phyloP scores from a whole-genome alignment of 2,113 vertebrate genomes.

The Tenebrosternarchus preto region DNA sequence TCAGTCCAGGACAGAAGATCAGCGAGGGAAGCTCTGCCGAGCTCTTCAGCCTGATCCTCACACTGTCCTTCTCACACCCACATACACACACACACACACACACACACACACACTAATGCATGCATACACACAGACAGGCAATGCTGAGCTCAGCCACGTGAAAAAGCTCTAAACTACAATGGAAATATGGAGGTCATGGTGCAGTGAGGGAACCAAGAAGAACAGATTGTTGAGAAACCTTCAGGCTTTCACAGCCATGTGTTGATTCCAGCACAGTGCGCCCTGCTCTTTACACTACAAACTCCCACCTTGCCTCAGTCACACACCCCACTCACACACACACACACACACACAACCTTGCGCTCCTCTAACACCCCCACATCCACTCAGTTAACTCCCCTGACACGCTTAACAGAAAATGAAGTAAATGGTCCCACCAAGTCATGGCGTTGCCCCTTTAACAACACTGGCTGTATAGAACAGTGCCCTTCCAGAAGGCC shows the following conservation, averaged over 20 bases:
- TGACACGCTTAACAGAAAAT: constrained; percentile 59
- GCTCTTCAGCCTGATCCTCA: constrained; percentile 59
- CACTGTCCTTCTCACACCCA: constrained; percentile 36
- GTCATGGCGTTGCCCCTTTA: constrained; percentile 44
- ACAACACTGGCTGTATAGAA: constrained; percentile 39
- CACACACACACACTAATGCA: constrained; percentile 30
- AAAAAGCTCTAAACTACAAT: constrained; percentile 67
- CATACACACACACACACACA: constrained; percentile 27
- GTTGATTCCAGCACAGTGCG: constrained; percentile 69
- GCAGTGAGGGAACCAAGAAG: constrained; percentile 69
- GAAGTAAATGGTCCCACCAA: constrained; percentile 46
- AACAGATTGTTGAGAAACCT: constrained; percentile 75
- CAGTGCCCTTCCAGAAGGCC: constrained; percentile 28
- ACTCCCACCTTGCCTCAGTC: constrained; percentile 49
- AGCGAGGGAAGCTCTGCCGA: constrained; percentile 42
- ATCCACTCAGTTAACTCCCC: constrained; percentile 50
- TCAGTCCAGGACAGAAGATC: constrained; percentile 54
- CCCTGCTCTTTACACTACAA: constrained; percentile 62
- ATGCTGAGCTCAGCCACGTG: constrained; percentile 61
- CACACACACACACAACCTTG: constrained; percentile 2
- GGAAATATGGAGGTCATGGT: constrained; percentile 72
- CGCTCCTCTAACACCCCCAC: background rate
- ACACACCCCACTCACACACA: constrained; percentile 36
- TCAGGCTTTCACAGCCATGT: constrained; percentile 70
- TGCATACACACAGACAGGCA: constrained; percentile 46